Evolutionary conservation across 2,797 vertebrate genomes (phyloP), one percentile per base, ranked within the genome.

Genomic region (Poecilia wingei): DNA sequence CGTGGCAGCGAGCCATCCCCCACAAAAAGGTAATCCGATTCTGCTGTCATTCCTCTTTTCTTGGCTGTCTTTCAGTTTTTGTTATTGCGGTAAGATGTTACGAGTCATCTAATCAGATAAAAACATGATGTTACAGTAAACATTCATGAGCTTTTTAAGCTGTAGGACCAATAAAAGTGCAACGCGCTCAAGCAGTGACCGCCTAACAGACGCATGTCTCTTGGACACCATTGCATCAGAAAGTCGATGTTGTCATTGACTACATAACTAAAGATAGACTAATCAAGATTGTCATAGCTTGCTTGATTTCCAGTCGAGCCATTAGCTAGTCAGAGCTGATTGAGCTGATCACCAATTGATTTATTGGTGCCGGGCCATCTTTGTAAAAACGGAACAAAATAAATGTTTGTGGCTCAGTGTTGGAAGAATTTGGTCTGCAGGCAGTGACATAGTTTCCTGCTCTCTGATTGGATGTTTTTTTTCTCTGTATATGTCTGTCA

Each of bases 1-100:
- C 51, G 61, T 82, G 72, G 82, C 86, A 79, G 0, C 39, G 64
- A 78, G 55, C 79, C 82, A 66, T 64, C 7, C 3, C 47, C 57
- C 8, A 22, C 49, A 8, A 49, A 61, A 83, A 75, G 75, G 53
- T 66, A 78, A 84, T 89, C 39, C 72, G 76, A 85, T 39, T 61
- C 61, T 33, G 61, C 75, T 72, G 22, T 86, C 72, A 64, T 73
- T n/a, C 36, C 6, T 75, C 71, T 79, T 22, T 72, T 82, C 73
- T 79, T 86, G 84, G 77, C 81, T 49, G 78, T 76, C 79, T 82
- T 86, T 86, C 66, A 81, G 3, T 72, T 64, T 31, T 78, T 84
- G 72, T 73, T 76, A 55, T 57, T 73, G 72, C 66, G 81, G 72
- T 79, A 71, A 64, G 45, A 64, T 74, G 80, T 86, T 83, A 39